phyloP scores from a whole-genome alignment of 1,140 invertebrate species.

The Hyles vespertilio region DNA sequence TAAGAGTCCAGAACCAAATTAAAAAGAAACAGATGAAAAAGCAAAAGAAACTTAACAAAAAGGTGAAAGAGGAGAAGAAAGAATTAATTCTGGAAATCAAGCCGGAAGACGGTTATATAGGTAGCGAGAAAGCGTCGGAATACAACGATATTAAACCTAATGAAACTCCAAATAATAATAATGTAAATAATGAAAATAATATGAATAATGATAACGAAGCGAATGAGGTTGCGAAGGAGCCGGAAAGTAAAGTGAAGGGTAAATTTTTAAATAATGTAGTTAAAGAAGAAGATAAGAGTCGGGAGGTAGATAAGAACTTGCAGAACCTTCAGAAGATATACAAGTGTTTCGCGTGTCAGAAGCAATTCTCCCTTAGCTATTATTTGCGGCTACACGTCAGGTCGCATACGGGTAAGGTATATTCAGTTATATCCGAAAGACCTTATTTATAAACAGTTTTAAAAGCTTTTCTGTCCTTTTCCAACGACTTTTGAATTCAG shows the following conservation, averaged over 20 bases:
- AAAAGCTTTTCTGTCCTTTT: too few species aligned
- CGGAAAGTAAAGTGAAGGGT: conserved; percentile 18
- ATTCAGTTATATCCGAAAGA: background rate
- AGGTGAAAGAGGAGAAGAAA: conserved; percentile 34
- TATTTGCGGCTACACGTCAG: conserved; percentile 64
- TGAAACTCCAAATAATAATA: conserved; percentile 2
- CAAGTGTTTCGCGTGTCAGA: conserved; percentile 63
- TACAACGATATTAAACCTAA: conserved; percentile 12
- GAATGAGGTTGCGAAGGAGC: conserved; percentile 20
- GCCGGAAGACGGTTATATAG: conserved; percentile 62
- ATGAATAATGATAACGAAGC: conserved; percentile 9
- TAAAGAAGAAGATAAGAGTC: conserved; percentile 14
- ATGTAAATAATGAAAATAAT: conserved; percentile 9
- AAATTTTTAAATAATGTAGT: conserved; percentile 3
- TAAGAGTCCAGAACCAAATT: conserved; percentile 51
- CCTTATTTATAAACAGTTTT: too few species aligned
- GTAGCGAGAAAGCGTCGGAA: conserved; percentile 46
- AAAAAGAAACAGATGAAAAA: conserved; percentile 55
- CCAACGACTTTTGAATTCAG: too few species aligned
- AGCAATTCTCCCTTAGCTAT: conserved; percentile 62
- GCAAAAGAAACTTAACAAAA: conserved; percentile 50
- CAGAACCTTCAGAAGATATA: conserved; percentile 52
- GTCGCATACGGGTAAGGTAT: conserved; percentile 58
- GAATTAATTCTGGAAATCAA: conserved; percentile 52
- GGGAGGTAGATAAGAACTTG: conserved; percentile 19